Evolutionary conservation across 2,113 vertebrate genomes (phyloP), one percentile per base, ranked within the genome.

Genomic region (Pogona vitticeps): DNA sequence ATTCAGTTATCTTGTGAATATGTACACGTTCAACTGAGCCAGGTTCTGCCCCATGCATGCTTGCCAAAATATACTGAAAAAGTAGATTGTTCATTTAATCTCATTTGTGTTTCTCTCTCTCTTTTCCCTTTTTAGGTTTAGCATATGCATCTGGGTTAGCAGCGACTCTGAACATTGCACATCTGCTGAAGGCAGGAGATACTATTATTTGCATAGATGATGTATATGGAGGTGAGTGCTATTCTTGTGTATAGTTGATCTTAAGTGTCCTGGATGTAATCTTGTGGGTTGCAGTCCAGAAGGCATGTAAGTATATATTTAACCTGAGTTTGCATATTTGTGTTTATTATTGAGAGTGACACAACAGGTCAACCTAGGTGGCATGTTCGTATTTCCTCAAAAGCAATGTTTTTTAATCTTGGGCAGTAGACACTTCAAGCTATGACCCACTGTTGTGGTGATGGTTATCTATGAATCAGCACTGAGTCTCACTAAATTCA

Each of bases 71-170:
- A 40, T 42, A 40, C 13, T 21, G 33, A 38, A 71, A 20, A 75
- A 63, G 33, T n/a, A 31, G 38, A 38, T 79, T 71, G 23, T 56
- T 68, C 6, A 36, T 56, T 46, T 78, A 38, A 52, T 46, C 18
- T 79, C 2, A 3, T 79, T 70, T 85, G 28, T 67, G 31, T 70
- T 38, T 79, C 36, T 75, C n/a, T 78, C 15, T 89, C 71, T 73
- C n/a, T 65, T 76, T 88, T n/a, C 17, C 65, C 90, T 0, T 88
- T 90, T 65, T 79, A 99, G 99, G 96, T 91, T 92, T 99, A 61
- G 97, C 98, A 76, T 96, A 97, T 61, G 97, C 99, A 65, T 99
- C 99, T 3, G 98, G 99, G 13, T 91, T 97, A 75, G 98, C 97
- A 67, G 98, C 98, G 21, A 96, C 97, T 17, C 14, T 97, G 88